These are phyloP conservation scores for Phyllostomus discolor DNA, from an alignment of 2,113 vertebrate species.

Conservation along the genomic window DNA sequence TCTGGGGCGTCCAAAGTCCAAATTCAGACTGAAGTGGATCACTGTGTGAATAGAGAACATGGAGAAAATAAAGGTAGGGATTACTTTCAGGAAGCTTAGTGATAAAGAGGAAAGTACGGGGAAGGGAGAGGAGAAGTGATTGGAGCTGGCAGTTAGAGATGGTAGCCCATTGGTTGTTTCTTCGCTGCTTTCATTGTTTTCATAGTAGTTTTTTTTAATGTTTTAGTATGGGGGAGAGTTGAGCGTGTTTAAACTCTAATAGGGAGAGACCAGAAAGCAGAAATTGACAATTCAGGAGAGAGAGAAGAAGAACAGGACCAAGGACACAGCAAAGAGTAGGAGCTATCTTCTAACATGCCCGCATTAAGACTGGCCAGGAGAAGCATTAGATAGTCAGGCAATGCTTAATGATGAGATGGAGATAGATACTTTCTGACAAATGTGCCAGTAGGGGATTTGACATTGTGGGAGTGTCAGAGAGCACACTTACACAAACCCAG, in stretches of 20 bases:
- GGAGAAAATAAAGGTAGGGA: neutral
- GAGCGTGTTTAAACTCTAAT: neutral
- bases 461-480: neutral
- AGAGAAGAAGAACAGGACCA: neutral
- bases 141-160: neutral
- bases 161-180: neutral
- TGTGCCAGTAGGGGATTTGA: neutral
- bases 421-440: neutral
- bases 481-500: neutral
- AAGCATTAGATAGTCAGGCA: neutral
- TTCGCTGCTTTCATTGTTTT: neutral
- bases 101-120: neutral
- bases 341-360: no score
- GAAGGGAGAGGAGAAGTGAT: no score
- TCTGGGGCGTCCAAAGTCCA: neutral
- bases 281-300: neutral
- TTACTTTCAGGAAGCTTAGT: neutral
- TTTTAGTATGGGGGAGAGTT: neutral
- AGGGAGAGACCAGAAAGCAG: neutral
- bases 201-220: neutral
- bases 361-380: no score
- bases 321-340: fast-evolving
- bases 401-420: neutral
- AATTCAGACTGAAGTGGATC: neutral
- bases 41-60: neutral